Conservation (phyloP, 2,888 invertebrate genomes). For the Lucinisca nassula region DNA sequence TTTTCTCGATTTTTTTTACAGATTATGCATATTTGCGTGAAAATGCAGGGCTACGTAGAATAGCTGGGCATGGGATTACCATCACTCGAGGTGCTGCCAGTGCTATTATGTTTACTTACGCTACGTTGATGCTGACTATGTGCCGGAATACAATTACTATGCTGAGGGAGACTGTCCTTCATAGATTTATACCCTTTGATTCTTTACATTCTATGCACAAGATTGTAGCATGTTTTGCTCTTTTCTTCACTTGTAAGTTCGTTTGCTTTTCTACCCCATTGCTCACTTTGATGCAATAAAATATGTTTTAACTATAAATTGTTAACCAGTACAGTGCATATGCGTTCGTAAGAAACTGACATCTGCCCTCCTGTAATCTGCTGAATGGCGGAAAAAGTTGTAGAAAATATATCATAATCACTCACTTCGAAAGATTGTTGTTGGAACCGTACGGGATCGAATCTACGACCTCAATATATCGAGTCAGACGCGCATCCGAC, state of each 20-base stretch:
- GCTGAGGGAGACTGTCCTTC: conserved; percentile 90
- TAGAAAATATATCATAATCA: too few species aligned
- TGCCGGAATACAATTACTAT: conserved; percentile 90
- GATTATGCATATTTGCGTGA: conserved; percentile 90
- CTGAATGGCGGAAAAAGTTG: too few species aligned
- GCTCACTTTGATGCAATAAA: too few species aligned
- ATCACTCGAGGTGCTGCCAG: conserved; percentile 91
- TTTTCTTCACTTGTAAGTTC: conserved; percentile 89
- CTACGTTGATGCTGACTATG: conserved; percentile 90
- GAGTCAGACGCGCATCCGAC: too few species aligned
- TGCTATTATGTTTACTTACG: conserved; percentile 91
- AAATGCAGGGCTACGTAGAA: conserved; percentile 90
- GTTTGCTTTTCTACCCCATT: too few species aligned
- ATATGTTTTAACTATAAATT: too few species aligned
- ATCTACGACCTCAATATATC: too few species aligned
- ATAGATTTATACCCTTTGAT: conserved; percentile 90
- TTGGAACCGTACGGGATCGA: too few species aligned
- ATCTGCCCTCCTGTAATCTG: too few species aligned
- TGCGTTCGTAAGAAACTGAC: too few species aligned
- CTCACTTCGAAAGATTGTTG: too few species aligned
- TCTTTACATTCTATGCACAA: conserved; percentile 90
- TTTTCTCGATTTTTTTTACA: conserved; percentile 72
- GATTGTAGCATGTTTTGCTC: conserved; percentile 90
- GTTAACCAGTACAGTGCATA: too few species aligned
- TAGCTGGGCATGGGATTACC: conserved; percentile 90